Conservation (phyloP, 2,113 vertebrate species). For the Colinus virginianus region DNA sequence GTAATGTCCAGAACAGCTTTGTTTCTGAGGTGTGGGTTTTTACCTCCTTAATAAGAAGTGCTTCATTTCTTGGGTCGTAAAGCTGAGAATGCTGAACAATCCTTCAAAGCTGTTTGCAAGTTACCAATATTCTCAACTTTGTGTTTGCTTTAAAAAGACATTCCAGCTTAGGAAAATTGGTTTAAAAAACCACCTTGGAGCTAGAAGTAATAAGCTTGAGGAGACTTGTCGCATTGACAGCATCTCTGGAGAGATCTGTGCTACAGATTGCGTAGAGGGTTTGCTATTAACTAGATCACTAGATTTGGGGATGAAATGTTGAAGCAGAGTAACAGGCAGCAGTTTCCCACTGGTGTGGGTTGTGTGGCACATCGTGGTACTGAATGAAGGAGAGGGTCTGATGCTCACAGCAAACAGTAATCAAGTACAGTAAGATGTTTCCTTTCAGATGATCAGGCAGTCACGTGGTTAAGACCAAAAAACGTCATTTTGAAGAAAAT, state of each 20-base stretch:
- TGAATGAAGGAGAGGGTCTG: neutral
- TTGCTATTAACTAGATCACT: neutral
- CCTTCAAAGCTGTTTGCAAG: neutral
- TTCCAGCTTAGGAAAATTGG: neutral
- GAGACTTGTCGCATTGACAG: neutral
- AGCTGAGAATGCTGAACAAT: neutral
- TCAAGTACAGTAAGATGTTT: neutral
- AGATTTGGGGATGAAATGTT: neutral
- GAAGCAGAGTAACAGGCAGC: neutral
- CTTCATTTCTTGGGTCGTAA: neutral
- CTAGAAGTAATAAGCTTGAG: neutral
- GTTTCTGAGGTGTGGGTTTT: neutral
- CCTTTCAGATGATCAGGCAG: neutral
- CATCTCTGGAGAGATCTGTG: neutral
- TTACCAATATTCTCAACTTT: neutral
- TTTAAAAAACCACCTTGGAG: neutral
- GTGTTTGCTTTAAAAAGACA: neutral
- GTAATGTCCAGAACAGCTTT: neutral
- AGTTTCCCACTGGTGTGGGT: neutral
- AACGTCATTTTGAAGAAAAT: neutral
- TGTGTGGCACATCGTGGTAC: accelerated
- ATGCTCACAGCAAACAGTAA: neutral
- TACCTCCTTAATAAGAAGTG: neutral
- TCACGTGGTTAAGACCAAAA: neutral
- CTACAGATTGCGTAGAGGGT: neutral